Conservation (phyloP, 2,888 invertebrate species). For the Criorhina ranunculi region DNA sequence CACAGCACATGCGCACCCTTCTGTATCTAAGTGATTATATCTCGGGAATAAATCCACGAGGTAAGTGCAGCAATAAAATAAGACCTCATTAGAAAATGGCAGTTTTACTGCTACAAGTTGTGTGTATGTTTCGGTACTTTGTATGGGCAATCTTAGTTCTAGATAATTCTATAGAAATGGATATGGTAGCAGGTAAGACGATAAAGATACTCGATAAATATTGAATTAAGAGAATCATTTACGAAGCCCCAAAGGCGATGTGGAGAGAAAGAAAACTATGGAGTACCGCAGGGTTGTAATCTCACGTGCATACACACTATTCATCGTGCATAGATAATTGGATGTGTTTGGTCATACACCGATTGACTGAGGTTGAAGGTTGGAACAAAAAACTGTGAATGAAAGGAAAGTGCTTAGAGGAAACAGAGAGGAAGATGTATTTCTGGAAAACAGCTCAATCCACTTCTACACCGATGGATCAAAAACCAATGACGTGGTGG, state of each 20-base stretch:
- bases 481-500: too few species aligned
- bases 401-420: too few species aligned
- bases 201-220: not conserved
- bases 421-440: too few species aligned
- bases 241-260: not conserved
- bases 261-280: not conserved
- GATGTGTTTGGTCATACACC: not conserved
- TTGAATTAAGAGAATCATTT: conserved; percentile 1
- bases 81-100: conserved; percentile 43
- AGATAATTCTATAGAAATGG: conserved; percentile 3
- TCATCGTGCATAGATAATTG: not conserved
- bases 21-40: conserved; percentile 35
- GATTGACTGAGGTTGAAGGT: too few species aligned
- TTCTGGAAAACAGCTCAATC: too few species aligned
- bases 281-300: not conserved
- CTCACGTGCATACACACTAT: not conserved
- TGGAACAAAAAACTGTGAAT: too few species aligned
- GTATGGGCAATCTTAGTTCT: not conserved
- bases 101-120: conserved; percentile 20
- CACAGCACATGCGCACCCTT: conserved; percentile 41
- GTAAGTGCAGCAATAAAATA: conserved; percentile 23
- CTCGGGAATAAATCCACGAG: conserved; percentile 10
- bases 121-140: not conserved
- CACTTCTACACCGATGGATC: too few species aligned
- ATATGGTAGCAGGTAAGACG: not conserved